Evolutionary conservation across 2,113 vertebrate genomes (phyloP), one percentile per base, ranked within the genome.

Genomic region (Sigmodon hispidus): DNA sequence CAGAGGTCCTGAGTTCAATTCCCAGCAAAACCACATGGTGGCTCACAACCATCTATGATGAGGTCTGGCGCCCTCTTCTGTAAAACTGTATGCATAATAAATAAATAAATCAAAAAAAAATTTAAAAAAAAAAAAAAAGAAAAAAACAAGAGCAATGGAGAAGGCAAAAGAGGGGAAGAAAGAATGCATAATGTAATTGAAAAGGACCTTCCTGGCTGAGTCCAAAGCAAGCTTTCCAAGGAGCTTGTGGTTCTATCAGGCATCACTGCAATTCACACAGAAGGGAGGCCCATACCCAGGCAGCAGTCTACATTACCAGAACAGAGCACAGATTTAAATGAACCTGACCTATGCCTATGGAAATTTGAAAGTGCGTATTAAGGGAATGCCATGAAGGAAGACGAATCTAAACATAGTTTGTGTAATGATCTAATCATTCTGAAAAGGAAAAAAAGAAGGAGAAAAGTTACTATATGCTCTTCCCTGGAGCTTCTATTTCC

Each of bases 381-480:
- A 2, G 19, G 50, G 34, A 7, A 63, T 7, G 17, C 13, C 63
- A 57, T 11, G 22, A 65, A 67, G 57, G 50, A 88, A 65, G 57
- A 57, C 55, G 59, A 80, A 80, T 90, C 29, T 72, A 89, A 87
- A 91, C 73, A 40, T n/a, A 61, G 43, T 22, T 7, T 90, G 65
- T 45, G 79, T 85, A 92, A 95, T 93, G 88, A 80, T 29, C 26
- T 61, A 63, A 84, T 65, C 31, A 36, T 72, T 67, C 36, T 26
- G 63, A 79, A 87, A 90, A 93, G 57, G 43, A 36, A 95, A 91
- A 91, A 83, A 40, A 79, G 11, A 91, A 73, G 79, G 63, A 96
- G 34, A 43, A 57, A 77, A 13, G 48, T 95, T 63, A 34, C 63
- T 75, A 80, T 65, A 43, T 72, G 65, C 16, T 92, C 73, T 96